Conservation (phyloP, 1,140 invertebrate species). For the Zaprionus camerounensis region DNA sequence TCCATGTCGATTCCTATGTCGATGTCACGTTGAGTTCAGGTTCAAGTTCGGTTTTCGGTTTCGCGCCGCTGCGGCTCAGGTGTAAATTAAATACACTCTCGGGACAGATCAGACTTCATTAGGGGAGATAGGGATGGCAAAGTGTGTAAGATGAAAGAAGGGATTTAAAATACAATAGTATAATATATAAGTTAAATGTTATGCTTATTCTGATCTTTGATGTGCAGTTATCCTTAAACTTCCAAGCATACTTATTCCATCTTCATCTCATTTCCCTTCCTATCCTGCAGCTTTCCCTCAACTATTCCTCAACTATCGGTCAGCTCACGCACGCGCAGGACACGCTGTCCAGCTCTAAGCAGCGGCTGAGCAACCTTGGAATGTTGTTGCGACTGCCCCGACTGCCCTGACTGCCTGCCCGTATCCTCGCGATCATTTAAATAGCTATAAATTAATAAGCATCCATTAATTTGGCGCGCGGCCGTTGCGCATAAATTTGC, state of each 20-base stretch:
- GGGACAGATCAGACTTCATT: constrained; percentile 76
- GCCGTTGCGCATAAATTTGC: constrained; percentile 77
- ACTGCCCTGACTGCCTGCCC: neutral
- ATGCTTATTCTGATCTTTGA: neutral
- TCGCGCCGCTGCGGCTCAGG: constrained; percentile 61
- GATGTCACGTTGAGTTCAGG: constrained; percentile 65
- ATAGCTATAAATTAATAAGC: constrained; percentile 83
- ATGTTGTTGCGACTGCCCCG: constrained; percentile 34
- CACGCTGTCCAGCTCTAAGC: constrained; percentile 20
- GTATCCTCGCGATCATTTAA: constrained; percentile 77
- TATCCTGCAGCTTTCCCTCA: too few species aligned
- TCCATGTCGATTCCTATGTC: constrained; percentile 12
- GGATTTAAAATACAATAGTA: too few species aligned
- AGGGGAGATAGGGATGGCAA: constrained; percentile 34
- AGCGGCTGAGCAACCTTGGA: constrained; percentile 34
- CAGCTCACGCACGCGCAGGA: neutral
- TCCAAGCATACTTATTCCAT: neutral
- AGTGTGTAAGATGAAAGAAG: neutral
- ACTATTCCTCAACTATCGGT: neutral
- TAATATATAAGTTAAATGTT: neutral
- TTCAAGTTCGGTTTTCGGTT: constrained; percentile 77
- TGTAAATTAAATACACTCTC: constrained; percentile 80
- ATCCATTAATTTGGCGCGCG: constrained; percentile 80
- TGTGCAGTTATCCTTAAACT: neutral
- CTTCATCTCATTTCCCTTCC: neutral